Base-by-base conservation (phyloP, 2,113 vertebrate genomes). In the Pollimyrus isidori region DNA sequence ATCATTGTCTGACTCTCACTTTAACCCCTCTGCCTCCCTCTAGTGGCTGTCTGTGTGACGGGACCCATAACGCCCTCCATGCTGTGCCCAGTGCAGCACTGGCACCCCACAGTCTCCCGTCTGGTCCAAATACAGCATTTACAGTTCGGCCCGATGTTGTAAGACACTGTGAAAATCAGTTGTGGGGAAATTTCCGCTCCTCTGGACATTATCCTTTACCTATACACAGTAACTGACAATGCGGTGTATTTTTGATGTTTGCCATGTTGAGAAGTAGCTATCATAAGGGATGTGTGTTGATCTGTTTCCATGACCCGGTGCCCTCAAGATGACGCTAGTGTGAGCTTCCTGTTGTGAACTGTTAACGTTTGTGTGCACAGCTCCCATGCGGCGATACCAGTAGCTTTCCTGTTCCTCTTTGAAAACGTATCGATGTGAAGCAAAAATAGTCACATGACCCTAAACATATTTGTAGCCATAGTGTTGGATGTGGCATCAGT, bases 121-220 rank as follows among this genome's bases (percentile, higher is more conserved):
- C 94, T 94, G 95, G 93, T 94, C 91, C 94, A 94, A 95, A 95
- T 96, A 94, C 94, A 89, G 93, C 94, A 95, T 94, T 95, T 95
- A 95, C 88, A 58, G 93, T 92, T 93, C 94, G 93, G 92, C 95
- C 93, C 94, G 95, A 89, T 89, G 89, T 92, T 95, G 91, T 90
- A 93, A 95, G 97, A 97, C 91, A 97, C 97, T 95, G 98, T 99
- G 98, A 97, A 98, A 96, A 97, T 99, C 97, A 98, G 95, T 95
- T 94, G 96, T 98, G 97, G 97, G 96, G 93, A 93, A 94, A 91
- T 93, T 97, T 97, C 97, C 93, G 96, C 96, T 97, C 96, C 96
- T 95, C 95, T 98, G 96, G 97, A 97, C 97, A 97, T 98, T 96
- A 96, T 94, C 96, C 96, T 97, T 97, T 93, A 96, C 96, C 96